Evolutionary conservation across 37 sponge, comb jelly and placozoan genomes (phyloP), one percentile per base, ranked within the genome.

Genomic region (Chondrilla cf. caribensis): DNA sequence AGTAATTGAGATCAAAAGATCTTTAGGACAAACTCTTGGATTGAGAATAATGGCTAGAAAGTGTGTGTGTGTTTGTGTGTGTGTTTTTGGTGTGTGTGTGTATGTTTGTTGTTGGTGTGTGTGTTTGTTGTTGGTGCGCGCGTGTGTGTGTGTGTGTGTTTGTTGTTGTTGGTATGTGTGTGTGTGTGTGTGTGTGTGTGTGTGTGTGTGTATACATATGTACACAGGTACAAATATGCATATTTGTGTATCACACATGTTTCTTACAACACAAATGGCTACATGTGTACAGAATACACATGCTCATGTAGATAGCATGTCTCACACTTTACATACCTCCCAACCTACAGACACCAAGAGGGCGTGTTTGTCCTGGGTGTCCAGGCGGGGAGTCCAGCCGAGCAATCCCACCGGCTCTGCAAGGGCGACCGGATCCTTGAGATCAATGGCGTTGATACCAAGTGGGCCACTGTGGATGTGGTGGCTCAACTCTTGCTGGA

Each of bases 351-450:
- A 42, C 22, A 29, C 0, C 71, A 82, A 22, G 83, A 87, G 38
- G 94, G 94, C 6, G 76, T 94, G 41, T 94, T 78, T 70, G 88
- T 94, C 28, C 72, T 87, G 64, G 64, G 84, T 41, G 77, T 94
- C 54, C 70, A 77, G 32, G 79, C 86, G 5, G 85, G 81, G 21
- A 85, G 86, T 32, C 66, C 65, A 36, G 81, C 87, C 0, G 86
- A 88, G 51, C 72, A 87, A 58, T 75, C 60, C 19, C 79, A 80
- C 6, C 51, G 33, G 19, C n/a, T 94, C 4, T 58, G 60, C 37
- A 55, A 76, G 15, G 94, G 90, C 15, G 94, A 94, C 55, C 79
- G 88, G 58, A 79, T 94, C 2, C 84, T 94, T 29, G 94, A 94
- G 42, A 87, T 83, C 33, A 90, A 94, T 44, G 90, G 90, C 0